Percentiles rank a stretch among this genome's conserved stretches.
Conservation (phyloP, 2,888 invertebrate species). For the Cerceris rybyensis region DNA sequence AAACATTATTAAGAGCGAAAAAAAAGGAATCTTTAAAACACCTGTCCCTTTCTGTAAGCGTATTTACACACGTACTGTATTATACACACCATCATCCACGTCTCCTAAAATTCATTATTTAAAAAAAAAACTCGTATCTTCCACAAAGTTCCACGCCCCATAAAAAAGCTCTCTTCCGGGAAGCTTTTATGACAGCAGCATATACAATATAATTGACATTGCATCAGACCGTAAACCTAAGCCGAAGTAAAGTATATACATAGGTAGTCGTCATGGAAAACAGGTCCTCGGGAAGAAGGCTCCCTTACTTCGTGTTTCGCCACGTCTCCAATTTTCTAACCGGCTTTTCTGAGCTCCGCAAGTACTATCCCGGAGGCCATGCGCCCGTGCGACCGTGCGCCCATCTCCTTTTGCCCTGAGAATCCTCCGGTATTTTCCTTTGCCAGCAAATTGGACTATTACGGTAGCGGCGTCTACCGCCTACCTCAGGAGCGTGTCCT, state of each 20-base stretch:
- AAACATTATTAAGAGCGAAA: no score
- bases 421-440: slow-evolving; percentile 74
- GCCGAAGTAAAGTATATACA: slow-evolving; percentile 33
- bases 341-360: slow-evolving; percentile 46
- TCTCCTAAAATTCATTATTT: not conserved
- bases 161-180: not conserved
- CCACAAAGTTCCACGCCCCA: not conserved
- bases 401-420: slow-evolving; percentile 55
- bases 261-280: slow-evolving; percentile 31
- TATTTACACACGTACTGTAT: no score
- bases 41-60: no score
- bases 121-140: not conserved
- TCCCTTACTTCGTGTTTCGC: slow-evolving; percentile 55
- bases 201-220: slow-evolving; percentile 40
- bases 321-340: slow-evolving; percentile 66
- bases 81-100: no score
- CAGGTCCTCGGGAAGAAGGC: slow-evolving; percentile 29
- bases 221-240: slow-evolving; percentile 36
- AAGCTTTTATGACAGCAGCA: slow-evolving; percentile 1
- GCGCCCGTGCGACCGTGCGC: slow-evolving; percentile 3
- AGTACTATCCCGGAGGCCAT: slow-evolving; percentile 34
- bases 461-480: slow-evolving; percentile 60
- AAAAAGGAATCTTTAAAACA: no score
- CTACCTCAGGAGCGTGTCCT: slow-evolving; percentile 56
- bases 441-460: slow-evolving; percentile 78